Conservation (phyloP, 2,113 vertebrate species). For the Tringa solitaria region DNA sequence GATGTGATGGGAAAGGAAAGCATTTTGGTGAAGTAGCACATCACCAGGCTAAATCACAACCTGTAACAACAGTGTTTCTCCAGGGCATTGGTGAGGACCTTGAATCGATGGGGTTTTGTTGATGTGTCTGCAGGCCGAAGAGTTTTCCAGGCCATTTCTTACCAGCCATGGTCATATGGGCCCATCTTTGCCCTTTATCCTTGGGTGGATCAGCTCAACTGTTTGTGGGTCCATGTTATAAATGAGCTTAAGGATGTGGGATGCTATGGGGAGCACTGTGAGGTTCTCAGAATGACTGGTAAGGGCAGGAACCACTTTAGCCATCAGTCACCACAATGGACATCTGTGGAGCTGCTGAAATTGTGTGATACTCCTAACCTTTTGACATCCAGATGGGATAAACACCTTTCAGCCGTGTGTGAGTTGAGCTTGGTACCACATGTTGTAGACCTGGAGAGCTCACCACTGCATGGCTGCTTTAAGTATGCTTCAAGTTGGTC, state of each 20-base stretch:
- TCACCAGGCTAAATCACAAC: neutral
- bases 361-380: neutral
- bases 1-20: neutral
- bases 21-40: neutral
- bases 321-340: neutral
- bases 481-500: neutral
- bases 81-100: rapidly evolving
- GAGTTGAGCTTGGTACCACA: rapidly evolving
- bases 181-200: neutral
- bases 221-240: neutral
- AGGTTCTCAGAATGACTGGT: rapidly evolving
- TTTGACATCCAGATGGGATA: neutral
- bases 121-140: neutral
- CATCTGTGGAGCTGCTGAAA: neutral
- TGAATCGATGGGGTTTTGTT: neutral
- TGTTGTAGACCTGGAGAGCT: neutral
- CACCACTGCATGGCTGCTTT: neutral
- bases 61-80: neutral
- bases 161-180: rapidly evolving
- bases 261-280: neutral
- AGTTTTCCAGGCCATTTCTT: neutral
- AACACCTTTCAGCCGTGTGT: neutral
- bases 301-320: neutral
- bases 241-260: neutral
- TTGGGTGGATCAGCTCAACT: neutral